A percentile compares a stretch with the other conserved stretches of the same genome.
Conservation (phyloP, 2,797 vertebrate genomes). For the Astyanax mexicanus region DNA sequence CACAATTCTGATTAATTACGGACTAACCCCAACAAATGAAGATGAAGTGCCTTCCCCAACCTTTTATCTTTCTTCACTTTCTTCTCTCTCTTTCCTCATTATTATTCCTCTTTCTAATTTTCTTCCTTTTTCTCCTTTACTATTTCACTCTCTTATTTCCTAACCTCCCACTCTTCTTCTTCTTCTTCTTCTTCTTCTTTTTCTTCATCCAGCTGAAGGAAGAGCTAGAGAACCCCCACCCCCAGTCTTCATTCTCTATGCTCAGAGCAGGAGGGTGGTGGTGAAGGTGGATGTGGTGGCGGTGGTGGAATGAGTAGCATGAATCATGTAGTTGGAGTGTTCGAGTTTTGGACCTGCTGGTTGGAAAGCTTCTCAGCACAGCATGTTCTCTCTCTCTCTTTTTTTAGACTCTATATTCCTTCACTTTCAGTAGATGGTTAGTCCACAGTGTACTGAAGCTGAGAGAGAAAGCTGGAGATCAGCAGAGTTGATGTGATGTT, state of each 20-base stretch:
- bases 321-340: neutral
- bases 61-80: neutral
- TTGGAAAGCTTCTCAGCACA: neutral
- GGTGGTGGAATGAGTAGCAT: neutral
- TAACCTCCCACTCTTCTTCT: constrained; percentile 16
- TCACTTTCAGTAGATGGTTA: neutral
- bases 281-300: no score
- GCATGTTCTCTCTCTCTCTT: no score
- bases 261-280: neutral
- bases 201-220: no score
- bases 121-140: neutral
- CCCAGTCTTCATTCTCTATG: neutral
- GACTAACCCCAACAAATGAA: constrained; percentile 20
- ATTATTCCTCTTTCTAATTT: constrained; percentile 7
- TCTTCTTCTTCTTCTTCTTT: no score
- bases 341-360: neutral
- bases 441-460: neutral
- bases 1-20: constrained; percentile 51
- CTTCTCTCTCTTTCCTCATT: neutral
- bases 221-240: no score
- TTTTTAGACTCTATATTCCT: neutral
- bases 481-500: neutral
- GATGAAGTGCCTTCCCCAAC: constrained; percentile 12
- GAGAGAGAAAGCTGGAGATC: neutral
- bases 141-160: no score